A percentile compares a stretch with the other conserved stretches of the same genome.
These are phyloP conservation scores for Pseudomyrmex gracilis DNA, from an alignment of 1,140 invertebrate species.

Conservation along the genomic window DNA sequence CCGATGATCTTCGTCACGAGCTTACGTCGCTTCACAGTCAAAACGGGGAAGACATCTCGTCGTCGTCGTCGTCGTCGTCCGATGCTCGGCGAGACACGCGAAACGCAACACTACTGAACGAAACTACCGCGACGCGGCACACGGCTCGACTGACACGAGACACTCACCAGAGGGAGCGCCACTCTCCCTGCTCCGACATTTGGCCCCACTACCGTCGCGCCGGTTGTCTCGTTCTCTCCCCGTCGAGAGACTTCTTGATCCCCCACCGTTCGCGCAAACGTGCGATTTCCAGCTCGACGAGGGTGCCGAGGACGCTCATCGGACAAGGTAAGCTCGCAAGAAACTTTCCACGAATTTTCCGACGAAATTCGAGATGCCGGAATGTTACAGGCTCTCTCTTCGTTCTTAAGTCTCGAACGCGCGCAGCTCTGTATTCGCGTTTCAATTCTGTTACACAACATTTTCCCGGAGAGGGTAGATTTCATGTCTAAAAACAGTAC, in stretches of 20 bases:
- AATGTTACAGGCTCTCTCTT: not conserved
- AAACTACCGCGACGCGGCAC: constrained; percentile 80
- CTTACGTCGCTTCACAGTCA: constrained; percentile 64
- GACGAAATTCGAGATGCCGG: constrained; percentile 8
- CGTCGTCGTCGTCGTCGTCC: constrained; percentile 51
- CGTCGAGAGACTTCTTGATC: constrained; percentile 18
- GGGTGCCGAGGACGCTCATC: constrained; percentile 46
- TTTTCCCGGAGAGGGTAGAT: too few species aligned
- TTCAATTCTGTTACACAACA: too few species aligned
- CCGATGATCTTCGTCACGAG: constrained; percentile 35
- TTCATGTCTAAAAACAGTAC: too few species aligned
- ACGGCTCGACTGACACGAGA: constrained; percentile 80
- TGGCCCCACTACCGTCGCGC: constrained; percentile 27
- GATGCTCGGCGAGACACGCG: constrained; percentile 49
- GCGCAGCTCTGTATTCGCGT: too few species aligned
- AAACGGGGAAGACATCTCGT: constrained; percentile 31
- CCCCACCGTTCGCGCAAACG: constrained; percentile 4
- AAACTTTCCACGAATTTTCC: not conserved
- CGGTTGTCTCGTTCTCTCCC: constrained; percentile 33
- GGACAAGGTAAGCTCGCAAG: not conserved
- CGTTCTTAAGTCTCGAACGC: not conserved
- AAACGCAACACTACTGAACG: constrained; percentile 54
- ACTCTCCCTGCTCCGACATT: constrained; percentile 54
- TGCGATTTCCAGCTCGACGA: constrained; percentile 41
- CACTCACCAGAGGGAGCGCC: constrained; percentile 79